phyloP scores from a whole-genome alignment of 2,113 vertebrate species.

The Chloropsis cyanopogon region DNA sequence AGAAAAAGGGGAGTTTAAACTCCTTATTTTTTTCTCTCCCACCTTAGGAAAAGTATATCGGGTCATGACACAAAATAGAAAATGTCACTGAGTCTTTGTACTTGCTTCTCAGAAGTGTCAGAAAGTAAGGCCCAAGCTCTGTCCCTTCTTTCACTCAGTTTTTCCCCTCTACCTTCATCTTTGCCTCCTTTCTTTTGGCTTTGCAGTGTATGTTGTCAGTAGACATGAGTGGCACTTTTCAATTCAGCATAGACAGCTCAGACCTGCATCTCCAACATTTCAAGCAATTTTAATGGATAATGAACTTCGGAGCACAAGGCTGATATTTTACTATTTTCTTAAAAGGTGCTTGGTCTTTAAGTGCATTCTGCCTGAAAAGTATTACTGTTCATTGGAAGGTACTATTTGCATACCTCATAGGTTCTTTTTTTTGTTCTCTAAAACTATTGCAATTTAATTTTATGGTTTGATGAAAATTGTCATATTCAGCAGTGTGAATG shows the following conservation, averaged over 20 bases:
- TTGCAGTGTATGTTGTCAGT: not conserved
- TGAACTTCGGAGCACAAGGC: not conserved
- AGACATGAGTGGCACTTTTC: not conserved
- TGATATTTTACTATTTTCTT: not conserved
- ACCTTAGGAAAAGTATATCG: not conserved
- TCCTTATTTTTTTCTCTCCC: not conserved
- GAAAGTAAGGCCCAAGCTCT: not conserved
- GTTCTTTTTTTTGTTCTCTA: not conserved
- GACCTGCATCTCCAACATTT: not conserved
- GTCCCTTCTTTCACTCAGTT: not conserved
- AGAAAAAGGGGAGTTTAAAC: not conserved
- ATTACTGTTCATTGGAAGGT: not conserved
- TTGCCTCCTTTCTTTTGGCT: not conserved
- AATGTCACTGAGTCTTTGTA: not conserved
- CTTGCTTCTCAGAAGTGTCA: not conserved
- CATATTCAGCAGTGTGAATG: not conserved
- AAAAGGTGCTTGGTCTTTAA: not conserved
- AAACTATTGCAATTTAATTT: not conserved
- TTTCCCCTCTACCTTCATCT: not conserved
- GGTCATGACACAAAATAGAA: not conserved
- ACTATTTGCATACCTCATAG: not conserved
- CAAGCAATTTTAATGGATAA: not conserved
- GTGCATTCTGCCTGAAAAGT: not conserved
- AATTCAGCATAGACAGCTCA: not conserved
- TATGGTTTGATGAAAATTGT: not conserved